A percentile compares a stretch with the other conserved stretches of the same genome.
phyloP scores from a whole-genome alignment of 1,140 invertebrate genomes.

The Cataglyphis hispanica region DNA sequence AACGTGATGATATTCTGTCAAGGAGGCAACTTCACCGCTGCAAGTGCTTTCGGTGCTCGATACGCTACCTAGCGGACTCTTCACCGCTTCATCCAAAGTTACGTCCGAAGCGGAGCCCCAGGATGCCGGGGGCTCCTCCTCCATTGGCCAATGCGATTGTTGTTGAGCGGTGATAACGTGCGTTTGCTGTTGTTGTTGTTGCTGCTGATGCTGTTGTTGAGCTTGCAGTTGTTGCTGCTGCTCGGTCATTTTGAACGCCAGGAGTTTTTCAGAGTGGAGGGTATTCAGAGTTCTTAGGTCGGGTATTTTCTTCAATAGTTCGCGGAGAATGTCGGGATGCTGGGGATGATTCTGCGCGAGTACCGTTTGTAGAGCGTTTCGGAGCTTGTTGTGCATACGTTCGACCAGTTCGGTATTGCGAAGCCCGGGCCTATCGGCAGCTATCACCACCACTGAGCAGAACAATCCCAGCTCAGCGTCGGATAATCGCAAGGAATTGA shows the following conservation, averaged over 20 bases:
- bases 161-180: conserved; percentile 73
- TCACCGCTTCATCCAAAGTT: conserved; percentile 92
- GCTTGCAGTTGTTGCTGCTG: conserved; percentile 93
- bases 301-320: conserved; percentile 97
- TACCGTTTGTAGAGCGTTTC: conserved; percentile 94
- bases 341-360: conserved; percentile 94
- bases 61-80: conserved; percentile 94
- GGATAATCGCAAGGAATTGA: conserved; percentile 95
- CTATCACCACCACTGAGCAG: conserved; percentile 97
- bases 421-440: conserved; percentile 96
- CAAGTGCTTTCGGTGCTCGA: conserved; percentile 93
- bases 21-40: conserved; percentile 88
- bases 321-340: conserved; percentile 92
- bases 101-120: conserved; percentile 91
- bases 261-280: conserved; percentile 97
- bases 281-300: conserved; percentile 98
- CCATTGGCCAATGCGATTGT: conserved; percentile 87
- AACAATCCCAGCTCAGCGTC: conserved; percentile 98
- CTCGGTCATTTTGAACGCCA: conserved; percentile 96
- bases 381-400: conserved; percentile 96
- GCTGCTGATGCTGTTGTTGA: conserved; percentile 83
- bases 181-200: conserved; percentile 75
- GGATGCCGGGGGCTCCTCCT: conserved; percentile 83
- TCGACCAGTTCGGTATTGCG: conserved; percentile 96
- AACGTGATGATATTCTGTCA: conserved; percentile 88